Conservation (phyloP, 2,888 invertebrate genomes). For the Neoascia interrupta region DNA sequence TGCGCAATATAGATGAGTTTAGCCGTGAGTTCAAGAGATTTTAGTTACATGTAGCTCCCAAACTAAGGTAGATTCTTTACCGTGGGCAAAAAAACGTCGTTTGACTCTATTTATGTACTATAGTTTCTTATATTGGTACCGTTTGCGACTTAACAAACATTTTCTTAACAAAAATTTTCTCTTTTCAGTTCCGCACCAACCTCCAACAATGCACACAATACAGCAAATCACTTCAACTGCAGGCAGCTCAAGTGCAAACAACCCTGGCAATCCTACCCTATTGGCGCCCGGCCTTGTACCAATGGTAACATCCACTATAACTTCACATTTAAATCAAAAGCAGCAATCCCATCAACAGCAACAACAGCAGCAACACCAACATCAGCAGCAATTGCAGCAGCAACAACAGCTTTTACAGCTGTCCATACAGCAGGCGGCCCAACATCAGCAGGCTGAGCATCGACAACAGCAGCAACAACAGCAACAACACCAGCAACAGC, state of each 20-base stretch:
- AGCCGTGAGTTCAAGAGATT: no score
- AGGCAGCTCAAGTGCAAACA: conserved; percentile 72
- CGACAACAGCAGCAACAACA: conserved; percentile 51
- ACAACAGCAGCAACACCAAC: conserved; percentile 75
- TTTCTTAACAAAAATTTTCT: not conserved
- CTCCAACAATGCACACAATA: conserved; percentile 79
- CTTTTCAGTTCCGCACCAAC: conserved; percentile 76
- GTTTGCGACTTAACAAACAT: not conserved
- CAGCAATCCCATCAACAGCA: conserved; percentile 73
- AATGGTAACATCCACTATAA: conserved; percentile 78
- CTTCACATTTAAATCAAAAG: conserved; percentile 77
- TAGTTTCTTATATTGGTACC: no score
- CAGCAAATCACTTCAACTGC: conserved; percentile 78
- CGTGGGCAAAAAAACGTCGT: no score
- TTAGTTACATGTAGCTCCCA: no score
- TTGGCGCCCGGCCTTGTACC: conserved; percentile 77
- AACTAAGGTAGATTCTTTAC: no score
- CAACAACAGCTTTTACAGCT: conserved; percentile 74
- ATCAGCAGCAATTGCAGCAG: conserved; percentile 75
- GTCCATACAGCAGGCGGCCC: conserved; percentile 75
- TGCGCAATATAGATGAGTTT: no score
- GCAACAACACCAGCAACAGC: conserved; percentile 73
- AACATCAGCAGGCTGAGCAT: conserved; percentile 73
- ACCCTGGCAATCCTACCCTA: conserved; percentile 73
- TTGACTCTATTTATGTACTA: no score